Percentiles rank a stretch among this genome's conserved stretches.
These are phyloP conservation scores for Acropora yongei DNA, from an alignment of 64 coral and sea anemone species.

Conservation along the genomic window DNA sequence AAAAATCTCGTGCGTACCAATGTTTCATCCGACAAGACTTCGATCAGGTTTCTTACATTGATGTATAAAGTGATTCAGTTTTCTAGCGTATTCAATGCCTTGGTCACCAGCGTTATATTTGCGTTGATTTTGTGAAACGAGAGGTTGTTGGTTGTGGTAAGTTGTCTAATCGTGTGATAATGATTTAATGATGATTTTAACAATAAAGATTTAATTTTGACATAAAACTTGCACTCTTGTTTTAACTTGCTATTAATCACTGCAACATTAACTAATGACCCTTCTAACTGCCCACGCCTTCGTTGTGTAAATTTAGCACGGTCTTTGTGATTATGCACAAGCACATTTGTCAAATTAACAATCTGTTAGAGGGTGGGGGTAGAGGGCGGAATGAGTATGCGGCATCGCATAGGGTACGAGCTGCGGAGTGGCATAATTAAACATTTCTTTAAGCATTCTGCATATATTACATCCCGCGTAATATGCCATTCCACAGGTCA, in stretches of 20 bases:
- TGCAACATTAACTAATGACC: neutral
- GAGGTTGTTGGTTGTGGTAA: neutral
- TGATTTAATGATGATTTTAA: neutral
- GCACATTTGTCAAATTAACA: too few species aligned
- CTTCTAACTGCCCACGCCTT: neutral
- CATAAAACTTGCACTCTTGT: conserved; percentile 18
- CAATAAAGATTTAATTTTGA: conserved; percentile 61
- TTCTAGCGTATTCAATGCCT: neutral
- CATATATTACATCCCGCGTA: too few species aligned
- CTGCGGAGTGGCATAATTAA: too few species aligned
- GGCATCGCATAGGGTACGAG: too few species aligned
- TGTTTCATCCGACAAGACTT: neutral
- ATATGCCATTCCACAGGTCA: too few species aligned
- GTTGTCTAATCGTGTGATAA: neutral
- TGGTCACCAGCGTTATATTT: neutral
- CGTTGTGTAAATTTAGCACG: neutral
- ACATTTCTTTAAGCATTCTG: too few species aligned
- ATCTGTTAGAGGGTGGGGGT: too few species aligned
- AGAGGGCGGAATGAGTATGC: too few species aligned
- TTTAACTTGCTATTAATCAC: conserved; percentile 2
- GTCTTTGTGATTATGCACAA: neutral
- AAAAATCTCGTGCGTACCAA: neutral
- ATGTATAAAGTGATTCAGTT: neutral
- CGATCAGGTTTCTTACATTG: neutral
- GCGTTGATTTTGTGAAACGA: neutral